Percentiles rank a stretch among this genome's conserved stretches.
Conservation (phyloP, 92 coral and sea anemone genomes). For the Porites lobata region DNA sequence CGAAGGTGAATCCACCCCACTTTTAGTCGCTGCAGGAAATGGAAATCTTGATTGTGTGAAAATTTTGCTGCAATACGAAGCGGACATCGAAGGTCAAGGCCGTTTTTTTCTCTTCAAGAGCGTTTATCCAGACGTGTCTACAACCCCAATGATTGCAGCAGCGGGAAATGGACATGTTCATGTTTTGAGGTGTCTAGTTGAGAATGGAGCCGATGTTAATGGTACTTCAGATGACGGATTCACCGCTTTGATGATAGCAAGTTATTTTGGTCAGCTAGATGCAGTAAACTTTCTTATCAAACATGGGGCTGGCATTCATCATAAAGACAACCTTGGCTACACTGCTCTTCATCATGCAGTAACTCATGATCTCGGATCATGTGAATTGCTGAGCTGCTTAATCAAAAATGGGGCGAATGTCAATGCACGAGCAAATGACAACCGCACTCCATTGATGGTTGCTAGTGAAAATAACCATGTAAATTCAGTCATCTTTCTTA, state of each 20-base stretch:
- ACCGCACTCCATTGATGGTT: background rate
- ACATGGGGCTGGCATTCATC: background rate
- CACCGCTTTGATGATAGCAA: background rate
- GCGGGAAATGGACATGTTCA: background rate
- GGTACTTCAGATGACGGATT: background rate
- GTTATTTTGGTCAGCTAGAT: background rate
- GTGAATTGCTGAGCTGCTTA: background rate
- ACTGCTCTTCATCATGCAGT: background rate
- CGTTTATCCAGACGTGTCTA: background rate
- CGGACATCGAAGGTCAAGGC: constrained; percentile 40
- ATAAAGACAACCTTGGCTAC: background rate
- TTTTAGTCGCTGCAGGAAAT: constrained; percentile 42
- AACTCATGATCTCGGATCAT: background rate
- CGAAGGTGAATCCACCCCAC: constrained; percentile 11
- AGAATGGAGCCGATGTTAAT: background rate
- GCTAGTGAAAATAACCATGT: background rate
- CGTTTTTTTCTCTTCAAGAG: background rate
- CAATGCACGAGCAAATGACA: background rate
- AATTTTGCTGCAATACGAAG: constrained; percentile 36
- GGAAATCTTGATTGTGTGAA: constrained; percentile 49
- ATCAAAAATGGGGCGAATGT: background rate
- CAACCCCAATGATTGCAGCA: background rate
- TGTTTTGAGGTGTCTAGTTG: background rate
- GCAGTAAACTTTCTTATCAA: background rate
- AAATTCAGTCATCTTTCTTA: background rate